Evolutionary conservation across 2,888 invertebrate species (phyloP), one percentile per base, ranked within the genome.

Genomic region (Mesorhabditis sp.): DNA sequence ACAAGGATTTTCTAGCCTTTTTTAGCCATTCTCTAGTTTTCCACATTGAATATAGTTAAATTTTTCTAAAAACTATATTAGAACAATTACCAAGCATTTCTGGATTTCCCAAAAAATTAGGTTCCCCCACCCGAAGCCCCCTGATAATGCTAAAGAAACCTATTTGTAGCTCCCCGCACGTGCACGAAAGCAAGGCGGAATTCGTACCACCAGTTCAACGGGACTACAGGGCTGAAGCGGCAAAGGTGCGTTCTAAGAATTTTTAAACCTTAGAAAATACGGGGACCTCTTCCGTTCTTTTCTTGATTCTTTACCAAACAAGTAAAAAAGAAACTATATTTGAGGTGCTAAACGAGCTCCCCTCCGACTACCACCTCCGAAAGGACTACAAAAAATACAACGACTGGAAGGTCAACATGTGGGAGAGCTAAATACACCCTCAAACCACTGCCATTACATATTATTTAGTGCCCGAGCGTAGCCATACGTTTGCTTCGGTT

Each of bases 101-200:
- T 28, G 28, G 28, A 2, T 28, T 28, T 28, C 28, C 28, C 2
- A 28, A 28, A 28, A 28, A 28, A 28, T 28, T 28, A 28, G 28
- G 28, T 28, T 28, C 28, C 28, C 28, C 28, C 28, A 28, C 28
- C 28, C 28, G 28, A 28, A n/a, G n/a, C n/a, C n/a, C n/a, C n/a
- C n/a, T n/a, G n/a, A n/a, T n/a, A n/a, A n/a, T n/a, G n/a, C n/a
- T n/a, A n/a, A n/a, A 28, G 28, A 50, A 50, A 0, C 7, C 2
- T 2, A n/a, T 50, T 50, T 50, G 1, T n/a, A 50, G 58, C 58
- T 50, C 58, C 2, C 58, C 58, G 62, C 83, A 83, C 67, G 88
- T 91, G 5, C 91, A 91, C 76, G 88, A 90, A 71, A 88, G 90
- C 2, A 41, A 6, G 43, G 50, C 13, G 13, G 13, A 3, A 7